Conservation (phyloP, 2,113 vertebrate genomes). For the Paratilapia polleni region DNA sequence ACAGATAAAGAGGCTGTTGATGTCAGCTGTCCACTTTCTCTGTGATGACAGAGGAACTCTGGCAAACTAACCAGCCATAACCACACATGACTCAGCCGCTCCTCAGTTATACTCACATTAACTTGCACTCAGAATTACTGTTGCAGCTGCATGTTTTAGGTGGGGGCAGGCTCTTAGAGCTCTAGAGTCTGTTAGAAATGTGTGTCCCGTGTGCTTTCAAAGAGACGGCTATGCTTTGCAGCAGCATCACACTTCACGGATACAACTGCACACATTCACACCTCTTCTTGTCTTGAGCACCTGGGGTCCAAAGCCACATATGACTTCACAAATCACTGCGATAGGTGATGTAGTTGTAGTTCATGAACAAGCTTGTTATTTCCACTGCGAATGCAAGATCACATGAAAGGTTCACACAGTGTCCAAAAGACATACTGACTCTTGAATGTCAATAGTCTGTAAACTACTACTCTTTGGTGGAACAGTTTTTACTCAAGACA, state of each 20-base stretch:
- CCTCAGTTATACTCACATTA: neutral
- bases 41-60: slow-evolving; percentile 36
- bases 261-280: neutral
- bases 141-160: neutral
- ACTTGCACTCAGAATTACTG: neutral
- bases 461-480: no score
- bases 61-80: slow-evolving; percentile 18
- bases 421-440: no score
- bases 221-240: neutral
- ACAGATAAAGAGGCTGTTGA: slow-evolving; percentile 38
- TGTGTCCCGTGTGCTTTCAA: neutral
- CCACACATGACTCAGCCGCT: neutral
- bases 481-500: no score
- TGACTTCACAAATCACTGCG: neutral
- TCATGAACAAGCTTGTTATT: no score
- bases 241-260: neutral
- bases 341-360: neutral
- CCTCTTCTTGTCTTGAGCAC: neutral
- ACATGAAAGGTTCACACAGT: no score
- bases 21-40: slow-evolving; percentile 49
- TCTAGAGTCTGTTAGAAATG: neutral
- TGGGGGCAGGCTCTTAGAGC: neutral
- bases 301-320: neutral
- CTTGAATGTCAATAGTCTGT: no score
- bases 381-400: no score